Evolutionary conservation across 1,140 invertebrate genomes (phyloP), one percentile per base, ranked within the genome.

Genomic region (Dreissena rostriformis): DNA sequence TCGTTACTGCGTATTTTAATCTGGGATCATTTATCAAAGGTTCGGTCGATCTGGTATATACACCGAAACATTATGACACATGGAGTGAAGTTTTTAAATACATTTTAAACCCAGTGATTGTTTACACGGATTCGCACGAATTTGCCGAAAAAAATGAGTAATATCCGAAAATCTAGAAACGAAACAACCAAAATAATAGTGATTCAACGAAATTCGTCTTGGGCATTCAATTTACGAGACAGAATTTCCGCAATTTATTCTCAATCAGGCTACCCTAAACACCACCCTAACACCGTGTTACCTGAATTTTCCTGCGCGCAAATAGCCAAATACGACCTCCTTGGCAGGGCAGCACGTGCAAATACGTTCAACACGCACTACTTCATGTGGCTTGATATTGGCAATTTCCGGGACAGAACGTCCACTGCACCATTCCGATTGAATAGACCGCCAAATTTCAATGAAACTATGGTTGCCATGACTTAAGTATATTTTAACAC

Each of bases 1-100:
- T 91, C 10, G 88, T 91, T 0, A 91, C 90, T 8, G 90, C 87
- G 5, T 91, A 88, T 68, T 90, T 90, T 57, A 82, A 91, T 70
- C 22, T 91, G 19, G 90, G 90, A 67, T 22, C 72, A 19, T 89
- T 91, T 70, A 51, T 51, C n/a, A 91, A 91, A 86, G 88, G 86
- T 55, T 19, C 5, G 39, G 0, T 10, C 8, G 7, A 22, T 15
- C 61, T 15, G 4, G 19, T 80, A 17, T 67, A 53, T 52, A 80
- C 79, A 8, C 29, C 19, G 26, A 63, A 84, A 51, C 79, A 29
- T 29, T 90, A 89, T 63, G 51, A 80, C 8, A 73, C 68, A 7
- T 89, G 89, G 89, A 76, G 86, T 15, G 74, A 53, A 49, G 68
- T 74, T 5, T 90, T 86, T 71, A 55, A 71, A 68, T 74, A 87